phyloP scores from a whole-genome alignment of 2,797 vertebrate species.

The Hydrophis major region DNA sequence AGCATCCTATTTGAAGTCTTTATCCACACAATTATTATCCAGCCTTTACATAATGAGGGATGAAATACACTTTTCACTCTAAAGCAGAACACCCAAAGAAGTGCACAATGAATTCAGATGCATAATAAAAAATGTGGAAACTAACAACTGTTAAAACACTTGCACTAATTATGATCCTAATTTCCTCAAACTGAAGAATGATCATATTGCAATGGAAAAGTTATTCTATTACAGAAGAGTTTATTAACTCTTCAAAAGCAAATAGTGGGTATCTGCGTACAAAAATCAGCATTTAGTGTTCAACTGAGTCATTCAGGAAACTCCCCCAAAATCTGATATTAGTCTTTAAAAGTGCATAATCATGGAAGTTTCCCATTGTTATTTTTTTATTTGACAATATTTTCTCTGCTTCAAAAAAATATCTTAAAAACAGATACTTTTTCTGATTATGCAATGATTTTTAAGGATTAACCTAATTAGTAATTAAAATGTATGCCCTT shows the following conservation, averaged over 20 bases:
- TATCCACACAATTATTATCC: background rate
- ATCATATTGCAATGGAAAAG: background rate
- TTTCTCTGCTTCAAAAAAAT: background rate
- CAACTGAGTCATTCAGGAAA: background rate
- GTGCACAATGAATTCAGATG: background rate
- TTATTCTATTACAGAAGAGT: background rate
- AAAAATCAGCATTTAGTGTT: background rate
- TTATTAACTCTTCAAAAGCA: background rate
- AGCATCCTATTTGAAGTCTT: background rate
- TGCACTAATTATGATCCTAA: background rate
- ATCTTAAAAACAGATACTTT: background rate
- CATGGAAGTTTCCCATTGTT: background rate
- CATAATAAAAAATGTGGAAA: background rate
- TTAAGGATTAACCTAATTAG: background rate
- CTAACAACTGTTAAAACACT: background rate
- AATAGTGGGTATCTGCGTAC: background rate
- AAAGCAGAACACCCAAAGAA: background rate
- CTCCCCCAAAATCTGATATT: background rate
- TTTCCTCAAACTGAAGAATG: background rate
- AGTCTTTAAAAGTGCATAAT: background rate
- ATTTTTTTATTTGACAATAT: background rate
- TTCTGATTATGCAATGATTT: background rate
- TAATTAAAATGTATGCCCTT: background rate
- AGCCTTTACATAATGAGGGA: background rate
- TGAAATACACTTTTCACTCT: background rate